Evolutionary conservation across 1,140 invertebrate genomes (phyloP).

Genomic region (Hylaeus volcanicus): DNA sequence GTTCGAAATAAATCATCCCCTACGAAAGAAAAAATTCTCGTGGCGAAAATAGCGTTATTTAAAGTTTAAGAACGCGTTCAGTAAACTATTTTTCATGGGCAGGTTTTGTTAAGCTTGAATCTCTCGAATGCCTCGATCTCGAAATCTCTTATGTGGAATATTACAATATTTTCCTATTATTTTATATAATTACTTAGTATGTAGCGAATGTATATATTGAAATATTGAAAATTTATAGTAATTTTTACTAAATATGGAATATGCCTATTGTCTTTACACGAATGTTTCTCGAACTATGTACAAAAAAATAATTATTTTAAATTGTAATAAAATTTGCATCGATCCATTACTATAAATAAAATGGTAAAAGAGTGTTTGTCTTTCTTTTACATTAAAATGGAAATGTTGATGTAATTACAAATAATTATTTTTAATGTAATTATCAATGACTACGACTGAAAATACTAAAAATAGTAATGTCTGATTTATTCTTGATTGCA

Average conservation of each 20-base stretch:
- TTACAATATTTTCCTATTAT: neutral
- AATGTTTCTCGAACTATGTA: neutral
- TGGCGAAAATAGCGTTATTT: constrained; percentile 2
- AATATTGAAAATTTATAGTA: neutral
- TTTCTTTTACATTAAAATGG: too few relatives aligned
- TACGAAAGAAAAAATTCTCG: constrained; percentile 1
- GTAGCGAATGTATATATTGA: neutral
- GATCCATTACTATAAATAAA: too few relatives aligned
- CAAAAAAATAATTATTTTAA: neutral
- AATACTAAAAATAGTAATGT: neutral
- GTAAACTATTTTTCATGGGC: neutral
- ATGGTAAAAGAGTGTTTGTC: too few relatives aligned
- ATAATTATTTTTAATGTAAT: too few relatives aligned
- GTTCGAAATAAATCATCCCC: constrained; percentile 40
- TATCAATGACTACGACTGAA: too few relatives aligned
- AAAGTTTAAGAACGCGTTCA: constrained; percentile 1
- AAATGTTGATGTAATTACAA: too few relatives aligned
- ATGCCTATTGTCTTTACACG: neutral
- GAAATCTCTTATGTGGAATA: neutral
- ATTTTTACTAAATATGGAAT: neutral
- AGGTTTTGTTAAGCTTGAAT: neutral
- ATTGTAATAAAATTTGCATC: too few relatives aligned
- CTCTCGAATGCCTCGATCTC: neutral
- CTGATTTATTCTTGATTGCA: neutral
- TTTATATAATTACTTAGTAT: neutral